Evolutionary conservation across 64 coral and sea anemone species (phyloP), one percentile per base, ranked within the genome.

Genomic region (Porites australiensis): DNA sequence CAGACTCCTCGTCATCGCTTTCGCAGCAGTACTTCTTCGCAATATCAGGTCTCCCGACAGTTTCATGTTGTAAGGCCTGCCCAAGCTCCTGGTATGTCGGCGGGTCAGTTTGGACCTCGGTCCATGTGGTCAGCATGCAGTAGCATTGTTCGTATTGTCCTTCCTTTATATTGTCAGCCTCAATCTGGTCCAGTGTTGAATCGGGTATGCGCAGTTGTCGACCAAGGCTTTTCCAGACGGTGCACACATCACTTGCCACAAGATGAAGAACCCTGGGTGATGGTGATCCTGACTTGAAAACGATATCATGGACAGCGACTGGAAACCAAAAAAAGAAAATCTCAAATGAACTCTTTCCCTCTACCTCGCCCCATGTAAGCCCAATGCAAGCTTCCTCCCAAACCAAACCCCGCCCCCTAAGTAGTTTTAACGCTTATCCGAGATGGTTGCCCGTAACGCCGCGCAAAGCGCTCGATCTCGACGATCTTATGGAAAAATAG

Each of bases 21-120:
- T 71, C 8, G 12, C 57, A 54, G 74, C 87, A 89, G 72, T 64
- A 62, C 13, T 77, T 22, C 37, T 44, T 10, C 37, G 73, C 58
- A 14, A 90, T 50, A 5, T 90, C 62, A 19, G 7, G 27, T 50
- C 66, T 82, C 48, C 48, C 53, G n/a, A 82, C 60, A 7, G 77
- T 53, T 3, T 19, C 62, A 50, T 90, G 89, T 13, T 18, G 65
- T 44, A 90, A 72, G 2, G 89, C 77, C 68, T 50, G 48, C 21
- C 77, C 77, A 13, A 90, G 77, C 14, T 82, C 50, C 44, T 90
- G 77, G 64, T 90, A 82, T 6, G 89, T 79, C 5, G 88, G 72
- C 46, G 50, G 8, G 18, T 54, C 50, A 12, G 10, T 59, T 37
- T 70, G 75, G 16, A 71, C 4, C 47, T 90, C 61, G 46, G 27